A percentile compares a stretch with the other conserved stretches of the same genome.
Evolutionary conservation across 2,888 invertebrate genomes (phyloP).

Genomic region (Coelopa pilipes): DNA sequence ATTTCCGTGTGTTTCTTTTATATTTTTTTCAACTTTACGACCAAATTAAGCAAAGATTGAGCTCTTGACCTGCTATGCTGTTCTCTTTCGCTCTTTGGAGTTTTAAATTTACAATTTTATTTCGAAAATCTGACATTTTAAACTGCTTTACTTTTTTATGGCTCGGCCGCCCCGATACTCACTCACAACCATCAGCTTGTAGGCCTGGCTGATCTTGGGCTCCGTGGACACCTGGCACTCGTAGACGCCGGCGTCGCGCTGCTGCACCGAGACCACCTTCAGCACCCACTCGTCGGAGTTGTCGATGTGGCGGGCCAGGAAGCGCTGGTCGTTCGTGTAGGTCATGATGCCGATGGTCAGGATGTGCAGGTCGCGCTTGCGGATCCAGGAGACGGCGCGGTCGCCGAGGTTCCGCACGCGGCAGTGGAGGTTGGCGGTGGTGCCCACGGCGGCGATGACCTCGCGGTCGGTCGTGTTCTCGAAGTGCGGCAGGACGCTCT

Average conservation of each 20-base stretch:
- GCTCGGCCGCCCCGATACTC: conserved; percentile 62
- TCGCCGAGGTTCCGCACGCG: conserved; percentile 85
- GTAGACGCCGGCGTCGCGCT: conserved; percentile 76
- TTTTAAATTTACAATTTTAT: too few relatives aligned
- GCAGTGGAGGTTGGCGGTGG: conserved; percentile 86
- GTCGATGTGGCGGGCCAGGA: conserved; percentile 77
- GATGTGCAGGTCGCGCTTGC: conserved; percentile 84
- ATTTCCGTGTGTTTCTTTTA: too few relatives aligned
- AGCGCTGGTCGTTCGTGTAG: conserved; percentile 79
- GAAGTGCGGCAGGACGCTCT: conserved; percentile 76
- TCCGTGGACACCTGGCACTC: conserved; percentile 84
- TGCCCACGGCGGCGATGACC: conserved; percentile 85
- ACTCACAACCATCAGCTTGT: conserved; percentile 78
- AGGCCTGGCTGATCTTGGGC: conserved; percentile 80
- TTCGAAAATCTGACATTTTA: too few relatives aligned
- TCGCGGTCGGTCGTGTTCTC: conserved; percentile 85
- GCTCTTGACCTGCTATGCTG: too few relatives aligned
- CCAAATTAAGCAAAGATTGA: too few relatives aligned
- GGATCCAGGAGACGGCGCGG: conserved; percentile 84
- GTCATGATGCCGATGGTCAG: conserved; percentile 78
- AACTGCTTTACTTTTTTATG: too few relatives aligned
- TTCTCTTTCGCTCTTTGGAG: too few relatives aligned
- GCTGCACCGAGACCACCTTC: conserved; percentile 76
- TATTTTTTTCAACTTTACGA: too few relatives aligned
- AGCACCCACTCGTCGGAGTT: conserved; percentile 80